phyloP scores from a whole-genome alignment of 2,797 vertebrate genomes.

The Rousettus madagascariensis region DNA sequence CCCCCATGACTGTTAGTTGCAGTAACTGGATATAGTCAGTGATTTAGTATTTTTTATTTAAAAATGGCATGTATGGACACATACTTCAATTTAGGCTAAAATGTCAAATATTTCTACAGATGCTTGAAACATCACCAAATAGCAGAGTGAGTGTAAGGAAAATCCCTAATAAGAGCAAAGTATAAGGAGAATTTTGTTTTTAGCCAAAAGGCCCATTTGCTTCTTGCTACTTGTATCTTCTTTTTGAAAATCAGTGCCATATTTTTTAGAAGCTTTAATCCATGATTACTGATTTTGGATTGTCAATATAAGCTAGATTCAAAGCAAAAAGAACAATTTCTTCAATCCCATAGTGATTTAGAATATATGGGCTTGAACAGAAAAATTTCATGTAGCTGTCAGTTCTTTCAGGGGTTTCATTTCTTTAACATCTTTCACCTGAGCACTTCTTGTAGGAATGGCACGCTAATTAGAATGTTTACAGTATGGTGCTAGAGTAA shows the following conservation, averaged over 20 bases:
- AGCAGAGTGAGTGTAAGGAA: background rate
- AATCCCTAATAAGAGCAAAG: constrained; percentile 7
- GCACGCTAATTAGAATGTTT: background rate
- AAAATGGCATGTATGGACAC: background rate
- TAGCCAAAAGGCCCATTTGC: constrained; percentile 10
- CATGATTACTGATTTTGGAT: constrained; percentile 46
- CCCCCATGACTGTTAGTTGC: too few species aligned
- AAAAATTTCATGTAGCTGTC: background rate
- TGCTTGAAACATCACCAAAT: background rate
- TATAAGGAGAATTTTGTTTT: constrained; percentile 10
- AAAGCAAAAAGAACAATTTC: constrained; percentile 42
- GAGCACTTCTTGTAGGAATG: background rate
- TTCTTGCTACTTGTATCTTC: background rate
- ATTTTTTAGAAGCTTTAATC: constrained; percentile 49
- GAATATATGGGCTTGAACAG: constrained; percentile 10
- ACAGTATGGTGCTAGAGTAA: background rate
- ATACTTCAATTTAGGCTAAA: background rate
- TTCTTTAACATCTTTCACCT: constrained; percentile 2
- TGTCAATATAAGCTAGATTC: constrained; percentile 51
- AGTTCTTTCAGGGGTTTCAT: background rate
- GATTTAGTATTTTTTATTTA: background rate
- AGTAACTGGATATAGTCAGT: background rate
- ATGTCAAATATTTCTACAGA: background rate
- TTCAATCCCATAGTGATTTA: background rate
- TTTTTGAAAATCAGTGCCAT: constrained; percentile 63